Evolutionary conservation across 2,797 vertebrate genomes (phyloP).

Genomic region (Uromys caudimaculatus): DNA sequence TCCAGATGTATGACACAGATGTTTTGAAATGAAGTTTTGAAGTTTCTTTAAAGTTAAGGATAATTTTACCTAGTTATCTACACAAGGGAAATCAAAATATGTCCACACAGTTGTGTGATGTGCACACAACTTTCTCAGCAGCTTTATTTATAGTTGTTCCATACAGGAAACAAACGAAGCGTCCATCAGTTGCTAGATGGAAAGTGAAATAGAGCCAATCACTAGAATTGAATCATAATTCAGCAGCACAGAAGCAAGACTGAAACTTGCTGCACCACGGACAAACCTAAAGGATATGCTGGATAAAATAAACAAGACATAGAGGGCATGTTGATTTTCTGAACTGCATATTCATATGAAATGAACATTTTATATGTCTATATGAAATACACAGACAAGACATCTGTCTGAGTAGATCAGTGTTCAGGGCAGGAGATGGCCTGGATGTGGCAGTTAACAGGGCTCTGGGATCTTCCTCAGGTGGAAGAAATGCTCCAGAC

Average conservation of each 20-base stretch:
- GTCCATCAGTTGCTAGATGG: background rate
- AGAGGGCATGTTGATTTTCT: background rate
- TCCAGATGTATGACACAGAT: background rate
- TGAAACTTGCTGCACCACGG: background rate
- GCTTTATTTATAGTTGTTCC: background rate
- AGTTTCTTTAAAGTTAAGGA: background rate
- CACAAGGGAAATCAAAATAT: conserved; percentile 28
- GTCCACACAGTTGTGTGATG: background rate
- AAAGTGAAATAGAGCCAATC: background rate
- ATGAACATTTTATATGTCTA: background rate
- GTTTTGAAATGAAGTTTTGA: background rate
- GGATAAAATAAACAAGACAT: background rate
- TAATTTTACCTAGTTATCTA: background rate
- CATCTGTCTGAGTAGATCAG: background rate
- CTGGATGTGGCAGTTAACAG: background rate
- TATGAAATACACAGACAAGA: background rate
- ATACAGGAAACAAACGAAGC: background rate
- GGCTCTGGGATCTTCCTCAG: background rate
- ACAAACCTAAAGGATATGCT: background rate
- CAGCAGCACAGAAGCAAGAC: background rate
- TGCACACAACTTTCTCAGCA: background rate
- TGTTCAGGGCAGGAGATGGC: background rate
- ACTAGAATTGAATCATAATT: background rate
- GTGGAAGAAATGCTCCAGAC: background rate
- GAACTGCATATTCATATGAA: background rate